phyloP scores from a whole-genome alignment of 2,888 invertebrate genomes.

The Spicauda simplicius region DNA sequence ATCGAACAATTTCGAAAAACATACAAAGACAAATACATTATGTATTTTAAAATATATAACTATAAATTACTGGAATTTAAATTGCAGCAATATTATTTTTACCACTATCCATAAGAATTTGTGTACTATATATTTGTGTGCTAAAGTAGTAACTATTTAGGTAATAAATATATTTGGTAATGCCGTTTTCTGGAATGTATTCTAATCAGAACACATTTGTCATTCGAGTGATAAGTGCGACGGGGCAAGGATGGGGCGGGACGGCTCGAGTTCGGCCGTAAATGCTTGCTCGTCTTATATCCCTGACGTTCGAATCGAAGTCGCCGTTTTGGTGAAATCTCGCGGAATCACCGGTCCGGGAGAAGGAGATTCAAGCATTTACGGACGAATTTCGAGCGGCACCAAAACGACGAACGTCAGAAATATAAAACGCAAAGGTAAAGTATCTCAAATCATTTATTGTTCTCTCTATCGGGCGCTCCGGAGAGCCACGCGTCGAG shows the following conservation, averaged over 20 bases:
- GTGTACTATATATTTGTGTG: too few relatives aligned
- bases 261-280: slow-evolving; percentile 65
- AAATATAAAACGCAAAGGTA: slow-evolving; percentile 76
- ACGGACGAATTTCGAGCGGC: slow-evolving; percentile 78
- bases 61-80: too few relatives aligned
- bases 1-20: too few relatives aligned
- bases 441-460: slow-evolving; percentile 68
- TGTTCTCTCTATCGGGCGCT: slow-evolving; percentile 52
- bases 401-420: slow-evolving; percentile 84
- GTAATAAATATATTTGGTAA: too few relatives aligned
- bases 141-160: too few relatives aligned
- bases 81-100: too few relatives aligned
- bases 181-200: background rate
- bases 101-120: too few relatives aligned
- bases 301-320: slow-evolving; percentile 88
- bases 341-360: slow-evolving; percentile 52
- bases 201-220: background rate
- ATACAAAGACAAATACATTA: too few relatives aligned
- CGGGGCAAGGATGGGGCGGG: slow-evolving; percentile 38
- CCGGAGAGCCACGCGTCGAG: slow-evolving; percentile 68
- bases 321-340: slow-evolving; percentile 84
- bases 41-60: too few relatives aligned
- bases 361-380: slow-evolving; percentile 73
- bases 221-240: slow-evolving; percentile 1
- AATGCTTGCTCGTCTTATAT: slow-evolving; percentile 86